Evolutionary conservation across 1,140 invertebrate species (phyloP).

Genomic region (Palaemon carinicauda): DNA sequence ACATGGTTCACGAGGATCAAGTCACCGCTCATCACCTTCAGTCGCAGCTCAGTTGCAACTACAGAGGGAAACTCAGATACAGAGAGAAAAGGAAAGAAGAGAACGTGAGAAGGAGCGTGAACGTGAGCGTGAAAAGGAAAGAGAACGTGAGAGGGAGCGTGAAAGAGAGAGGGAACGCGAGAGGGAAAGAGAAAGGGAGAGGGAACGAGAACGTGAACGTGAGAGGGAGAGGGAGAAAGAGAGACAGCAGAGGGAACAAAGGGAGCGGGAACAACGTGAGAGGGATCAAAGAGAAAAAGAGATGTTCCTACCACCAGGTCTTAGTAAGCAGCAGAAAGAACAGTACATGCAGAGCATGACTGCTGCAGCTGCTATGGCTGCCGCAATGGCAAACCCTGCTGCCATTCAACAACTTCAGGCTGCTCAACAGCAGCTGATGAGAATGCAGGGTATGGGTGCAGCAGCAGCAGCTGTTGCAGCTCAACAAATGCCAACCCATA

Average conservation of each 20-base stretch:
- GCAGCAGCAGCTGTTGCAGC: slow-evolving; percentile 64
- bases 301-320: slow-evolving; percentile 59
- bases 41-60: slow-evolving; percentile 61
- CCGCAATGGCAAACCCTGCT: slow-evolving; percentile 73
- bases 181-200: slow-evolving; percentile 51
- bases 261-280: slow-evolving; percentile 55
- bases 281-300: slow-evolving; percentile 59
- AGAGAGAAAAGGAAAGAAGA: slow-evolving; percentile 13
- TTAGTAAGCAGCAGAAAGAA: slow-evolving; percentile 60
- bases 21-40: slow-evolving; percentile 65
- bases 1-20: slow-evolving; percentile 63
- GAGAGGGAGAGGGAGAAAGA: slow-evolving; percentile 51
- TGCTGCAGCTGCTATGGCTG: slow-evolving; percentile 72
- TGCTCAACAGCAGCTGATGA: slow-evolving; percentile 67
- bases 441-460: slow-evolving; percentile 63
- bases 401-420: slow-evolving; percentile 65
- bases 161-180: slow-evolving; percentile 51
- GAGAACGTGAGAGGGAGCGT: slow-evolving; percentile 51
- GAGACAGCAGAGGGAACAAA: slow-evolving; percentile 53
- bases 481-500: slow-evolving; percentile 73
- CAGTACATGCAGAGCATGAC: slow-evolving; percentile 60
- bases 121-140: slow-evolving; percentile 45
- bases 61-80: slow-evolving; percentile 56
- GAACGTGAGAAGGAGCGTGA: slow-evolving; percentile 44
- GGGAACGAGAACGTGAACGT: slow-evolving; percentile 54